Evolutionary conservation across 1,140 invertebrate genomes (phyloP).

Genomic region (Drosophila baimaii): DNA sequence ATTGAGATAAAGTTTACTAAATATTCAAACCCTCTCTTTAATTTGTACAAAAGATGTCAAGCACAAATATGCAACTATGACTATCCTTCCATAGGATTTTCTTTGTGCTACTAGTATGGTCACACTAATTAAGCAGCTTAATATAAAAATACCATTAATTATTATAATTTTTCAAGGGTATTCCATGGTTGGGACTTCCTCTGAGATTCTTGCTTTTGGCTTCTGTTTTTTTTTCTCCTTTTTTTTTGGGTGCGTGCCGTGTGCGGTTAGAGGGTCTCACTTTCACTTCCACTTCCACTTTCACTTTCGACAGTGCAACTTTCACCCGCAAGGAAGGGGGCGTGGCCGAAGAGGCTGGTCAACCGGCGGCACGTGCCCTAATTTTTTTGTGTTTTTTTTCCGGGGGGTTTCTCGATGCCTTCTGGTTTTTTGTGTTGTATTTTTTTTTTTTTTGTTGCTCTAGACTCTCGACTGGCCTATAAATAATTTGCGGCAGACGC

Average conservation of each 20-base stretch:
- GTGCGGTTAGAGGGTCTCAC: slow-evolving; percentile 66
- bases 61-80: too few species aligned
- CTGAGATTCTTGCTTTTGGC: too few species aligned
- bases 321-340: slow-evolving; percentile 42
- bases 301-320: slow-evolving; percentile 54
- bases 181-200: not conserved
- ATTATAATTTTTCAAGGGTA: not conserved
- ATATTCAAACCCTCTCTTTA: too few species aligned
- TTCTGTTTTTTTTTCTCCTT: slow-evolving; percentile 17
- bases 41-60: too few species aligned
- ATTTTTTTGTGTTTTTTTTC: slow-evolving; percentile 48
- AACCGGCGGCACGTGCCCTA: slow-evolving; percentile 80
- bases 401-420: slow-evolving; percentile 14
- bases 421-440: slow-evolving; percentile 62
- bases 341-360: slow-evolving; percentile 53
- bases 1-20: not conserved
- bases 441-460: slow-evolving; percentile 26
- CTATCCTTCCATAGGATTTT: too few species aligned
- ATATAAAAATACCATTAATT: not conserved
- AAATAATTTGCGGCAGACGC: slow-evolving; percentile 81
- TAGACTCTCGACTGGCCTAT: slow-evolving; percentile 58
- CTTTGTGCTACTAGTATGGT: too few species aligned
- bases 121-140: too few species aligned
- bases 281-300: slow-evolving; percentile 70
- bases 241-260: slow-evolving; percentile 60